Evolutionary conservation across 2,888 invertebrate species (phyloP).

Genomic region (Caenorhabditis sp.): DNA sequence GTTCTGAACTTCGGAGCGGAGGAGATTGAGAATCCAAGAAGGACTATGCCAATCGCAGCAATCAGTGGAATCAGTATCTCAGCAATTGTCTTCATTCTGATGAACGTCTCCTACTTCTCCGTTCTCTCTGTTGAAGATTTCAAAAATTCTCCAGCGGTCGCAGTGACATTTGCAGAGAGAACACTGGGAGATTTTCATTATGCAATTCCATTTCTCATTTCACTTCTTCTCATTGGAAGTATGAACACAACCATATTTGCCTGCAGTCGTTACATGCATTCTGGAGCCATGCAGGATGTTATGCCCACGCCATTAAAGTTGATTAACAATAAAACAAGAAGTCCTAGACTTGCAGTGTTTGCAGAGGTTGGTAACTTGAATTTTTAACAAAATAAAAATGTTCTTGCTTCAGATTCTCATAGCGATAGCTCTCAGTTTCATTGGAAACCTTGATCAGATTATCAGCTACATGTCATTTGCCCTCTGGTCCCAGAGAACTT

Average conservation of each 20-base stretch:
- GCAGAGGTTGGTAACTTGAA: conserved; percentile 64
- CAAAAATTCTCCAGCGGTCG: conserved; percentile 90
- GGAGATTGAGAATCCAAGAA: conserved; percentile 78
- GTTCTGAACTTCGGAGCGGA: conserved; percentile 80
- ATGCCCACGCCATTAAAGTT: conserved; percentile 70
- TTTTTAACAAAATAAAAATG: not conserved
- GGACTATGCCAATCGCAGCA: conserved; percentile 78
- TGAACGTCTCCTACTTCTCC: conserved; percentile 93
- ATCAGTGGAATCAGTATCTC: conserved; percentile 76
- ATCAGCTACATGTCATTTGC: conserved; percentile 80
- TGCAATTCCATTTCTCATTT: conserved; percentile 78
- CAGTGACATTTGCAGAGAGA: conserved; percentile 85
- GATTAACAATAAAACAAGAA: conserved; percentile 67
- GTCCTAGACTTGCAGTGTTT: conserved; percentile 76
- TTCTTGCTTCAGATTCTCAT: conserved; percentile 67
- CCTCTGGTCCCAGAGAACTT: conserved; percentile 74
- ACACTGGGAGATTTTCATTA: conserved; percentile 76
- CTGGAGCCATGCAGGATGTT: conserved; percentile 49
- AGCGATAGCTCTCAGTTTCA: conserved; percentile 74
- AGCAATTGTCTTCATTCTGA: conserved; percentile 88
- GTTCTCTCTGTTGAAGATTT: conserved; percentile 91
- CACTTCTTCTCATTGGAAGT: conserved; percentile 76
- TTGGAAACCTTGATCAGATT: conserved; percentile 77
- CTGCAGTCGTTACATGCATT: conserved; percentile 69
- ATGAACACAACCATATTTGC: conserved; percentile 79